Base-by-base conservation (phyloP, 2,113 vertebrate species). In the Phalacrocorax carbo region DNA sequence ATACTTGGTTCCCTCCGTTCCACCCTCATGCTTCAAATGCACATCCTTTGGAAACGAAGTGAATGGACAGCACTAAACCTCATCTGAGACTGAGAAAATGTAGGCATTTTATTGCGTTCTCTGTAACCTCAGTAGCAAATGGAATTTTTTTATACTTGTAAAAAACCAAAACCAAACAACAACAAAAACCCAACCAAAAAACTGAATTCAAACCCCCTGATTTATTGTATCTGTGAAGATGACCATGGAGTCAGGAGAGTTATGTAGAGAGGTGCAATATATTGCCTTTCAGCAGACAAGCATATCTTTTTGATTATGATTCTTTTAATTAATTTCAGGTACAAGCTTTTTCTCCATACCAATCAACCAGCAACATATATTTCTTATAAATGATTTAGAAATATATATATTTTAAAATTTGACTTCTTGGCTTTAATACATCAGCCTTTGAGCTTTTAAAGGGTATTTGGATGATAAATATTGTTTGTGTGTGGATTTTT, bases 311-410 rank as follows among this genome's bases (percentile, higher is more conserved):
- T 89, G 13, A 75, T 36, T 69, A 69, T 34, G 27, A 65, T 61
- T 86, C 15, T 81, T 90, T 70, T 66, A 51, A 49, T 44, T 83
- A n/a, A 81, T 77, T 96, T 95, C 95, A 93, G 91, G 84, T 91
- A 91, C 70, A 80, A 77, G 57, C 29, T 77, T 92, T 91, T 88
- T 60, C 51, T 93, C 84, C 16, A 2, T 86, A 78, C 62, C n/a
- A 60, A 18, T 90, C 91, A 93, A 71, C 54, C 84, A 95, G 86
- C 60, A 80, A 69, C 23, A 32, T 60, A 18, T 42, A 36, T 93
- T 94, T 97, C 93, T 75, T 83, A 70, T 21, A 94, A 85, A 62
- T 2, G 6, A n/a, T 42, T 89, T 52, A 93, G 66, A 97, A 82
- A 85, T 65, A 58, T 6, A 72, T 75, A 42, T 96, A n/a, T 91